Evolutionary conservation across 2,113 vertebrate species (phyloP), one percentile per base, ranked within the genome.

Genomic region (Nesoenas mayeri): DNA sequence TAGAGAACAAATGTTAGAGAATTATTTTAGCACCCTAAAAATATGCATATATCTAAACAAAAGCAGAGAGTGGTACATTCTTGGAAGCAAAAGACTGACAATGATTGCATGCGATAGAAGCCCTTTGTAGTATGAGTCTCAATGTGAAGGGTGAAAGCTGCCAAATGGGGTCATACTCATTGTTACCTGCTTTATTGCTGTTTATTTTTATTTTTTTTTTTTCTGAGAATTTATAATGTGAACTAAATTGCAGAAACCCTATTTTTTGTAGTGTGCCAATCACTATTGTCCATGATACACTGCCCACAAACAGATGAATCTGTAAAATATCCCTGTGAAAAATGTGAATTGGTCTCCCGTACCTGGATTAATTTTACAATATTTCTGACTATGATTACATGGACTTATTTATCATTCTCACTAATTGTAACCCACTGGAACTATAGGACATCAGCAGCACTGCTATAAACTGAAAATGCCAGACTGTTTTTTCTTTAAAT

Each of bases 401-500:
- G 20, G 31, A 79, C 12, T 44, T 44, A 44, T 44, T 70, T 96
- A 34, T 34, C 31, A 80, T 62, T 91, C 69, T 81, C 51, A 58
- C 51, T 70, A 44, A 47, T 36, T 78, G 10, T 25, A 86, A 74
- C 29, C 3, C 42, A 28, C 18, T 69, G 38, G 84, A 92, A 70
- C 16, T n/a, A 20, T 5, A 65, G 22, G 22, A 75, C 10, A 74
- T 73, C 67, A 79, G 83, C 29, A 74, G 2, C 19, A 36, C 24
- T 85, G 10, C 26, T 57, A 21, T 47, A 89, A 93, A 58, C 15
- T 87, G 56, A 88, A 95, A 94, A 71, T 65, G 10, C 40, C 78
- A 54, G 42, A 70, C 6, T 85, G 26, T 83, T 81, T 85, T 87
- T 92, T 74, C 56, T 51, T 72, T 75, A 91, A 92, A 85, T 80